Evolutionary conservation across 2,797 vertebrate genomes (phyloP), one percentile per base, ranked within the genome.

Genomic region (Sebastes wilsoni): DNA sequence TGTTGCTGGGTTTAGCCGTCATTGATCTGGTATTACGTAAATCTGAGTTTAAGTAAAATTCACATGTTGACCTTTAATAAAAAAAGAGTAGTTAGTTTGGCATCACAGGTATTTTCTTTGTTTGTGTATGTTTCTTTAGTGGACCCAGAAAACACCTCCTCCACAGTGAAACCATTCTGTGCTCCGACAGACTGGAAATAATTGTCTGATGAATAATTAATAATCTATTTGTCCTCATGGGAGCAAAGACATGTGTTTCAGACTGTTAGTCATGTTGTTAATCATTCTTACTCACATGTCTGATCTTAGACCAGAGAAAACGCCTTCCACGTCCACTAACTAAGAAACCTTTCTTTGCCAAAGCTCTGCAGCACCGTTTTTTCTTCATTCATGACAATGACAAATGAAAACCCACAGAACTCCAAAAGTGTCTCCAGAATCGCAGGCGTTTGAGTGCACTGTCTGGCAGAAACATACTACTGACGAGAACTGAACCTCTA

Each of bases 181-280:
- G 66, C 58, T 58, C 34, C 69, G 65, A 54, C 80, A 56, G 14
- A 46, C 79, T 34, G 2, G 62, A 65, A 73, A 34, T 64, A 62
- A 77, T 73, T 46, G 69, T 52, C 32, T 64, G 56, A 64, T 77
- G 14, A 73, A 77, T 73, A 68, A 77, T 64, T 49, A 49, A 72
- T 22, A 7, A n/a, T 12, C 10, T n/a, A 4, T 32, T 62, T 27
- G 55, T 55, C 55, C 42, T 67, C 12, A 2, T 25, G 25, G 62
- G 60, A 54, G 20, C 11, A 0, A 3, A 75, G 49, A 42, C 38
- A 42, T 16, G 38, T 42, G 38, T 42, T 42, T 42, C 14, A 42
- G 38, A 27, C 64, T 12, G 16, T 46, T 23, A 64, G 36, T 20
- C 22, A 16, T 38, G 38, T 11, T 42, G 23, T 66, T 42, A 66